Conservation (phyloP, 2,888 invertebrate genomes). For the Pristionchus exspectatus region DNA sequence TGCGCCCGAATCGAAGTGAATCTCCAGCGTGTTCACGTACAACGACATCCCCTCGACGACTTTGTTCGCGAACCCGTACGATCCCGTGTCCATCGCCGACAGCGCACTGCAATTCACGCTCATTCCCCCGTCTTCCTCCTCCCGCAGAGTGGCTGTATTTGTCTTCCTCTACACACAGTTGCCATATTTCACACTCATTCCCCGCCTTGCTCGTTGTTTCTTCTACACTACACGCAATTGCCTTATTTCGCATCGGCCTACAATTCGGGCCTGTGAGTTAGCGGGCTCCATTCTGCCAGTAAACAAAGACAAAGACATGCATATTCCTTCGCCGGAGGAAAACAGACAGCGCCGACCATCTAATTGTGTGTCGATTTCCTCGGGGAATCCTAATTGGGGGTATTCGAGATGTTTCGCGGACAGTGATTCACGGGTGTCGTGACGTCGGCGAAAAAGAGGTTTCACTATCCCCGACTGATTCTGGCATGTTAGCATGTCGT, state of each 20-base stretch:
- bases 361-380: background rate
- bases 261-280: background rate
- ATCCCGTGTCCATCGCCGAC: constrained; percentile 58
- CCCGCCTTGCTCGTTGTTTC: background rate
- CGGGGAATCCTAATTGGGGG: background rate
- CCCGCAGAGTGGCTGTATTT: too few species aligned
- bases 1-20: constrained; percentile 94
- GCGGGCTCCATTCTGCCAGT: background rate
- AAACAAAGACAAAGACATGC: background rate
- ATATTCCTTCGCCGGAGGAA: background rate
- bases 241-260: background rate
- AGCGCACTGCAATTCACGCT: background rate
- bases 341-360: background rate
- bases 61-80: constrained; percentile 91
- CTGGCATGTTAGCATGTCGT: too few species aligned
- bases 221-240: background rate
- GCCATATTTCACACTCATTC: too few species aligned
- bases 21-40: constrained; percentile 93
- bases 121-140: too few species aligned
- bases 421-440: background rate
- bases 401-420: constrained; percentile 52
- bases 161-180: background rate
- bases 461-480: too few species aligned
- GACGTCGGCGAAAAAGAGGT: background rate
- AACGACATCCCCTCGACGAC: constrained; percentile 98